Percentiles rank a stretch among this genome's conserved stretches.
Evolutionary conservation across 2,113 vertebrate genomes (phyloP).

Genomic region (Myiopsitta monachus): DNA sequence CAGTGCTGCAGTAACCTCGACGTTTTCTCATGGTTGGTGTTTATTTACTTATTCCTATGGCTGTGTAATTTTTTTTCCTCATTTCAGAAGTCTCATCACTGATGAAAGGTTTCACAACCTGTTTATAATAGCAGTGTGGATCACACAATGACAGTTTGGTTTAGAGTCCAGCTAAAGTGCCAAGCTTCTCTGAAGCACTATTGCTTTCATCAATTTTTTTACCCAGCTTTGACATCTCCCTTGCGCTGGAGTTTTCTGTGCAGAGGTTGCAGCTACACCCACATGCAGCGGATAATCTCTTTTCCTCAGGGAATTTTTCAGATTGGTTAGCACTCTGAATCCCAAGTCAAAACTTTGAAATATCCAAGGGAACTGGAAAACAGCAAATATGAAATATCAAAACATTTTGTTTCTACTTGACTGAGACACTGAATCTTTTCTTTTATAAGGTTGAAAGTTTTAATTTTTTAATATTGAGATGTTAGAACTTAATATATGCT

Average conservation of each 20-base stretch:
- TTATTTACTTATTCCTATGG: not conserved
- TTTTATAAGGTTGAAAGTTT: not conserved
- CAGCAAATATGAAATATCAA: not conserved
- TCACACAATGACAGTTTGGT: not conserved
- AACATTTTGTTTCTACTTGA: not conserved
- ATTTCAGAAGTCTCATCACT: not conserved
- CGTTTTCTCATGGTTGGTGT: not conserved
- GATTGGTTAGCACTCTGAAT: not conserved
- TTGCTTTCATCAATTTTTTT: not conserved
- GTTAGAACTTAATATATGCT: not conserved
- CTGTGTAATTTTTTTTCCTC: not conserved
- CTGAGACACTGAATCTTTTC: not conserved
- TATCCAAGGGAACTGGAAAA: not conserved
- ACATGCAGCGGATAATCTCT: not conserved
- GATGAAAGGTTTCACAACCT: not conserved
- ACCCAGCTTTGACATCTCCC: not conserved
- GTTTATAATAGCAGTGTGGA: not conserved
- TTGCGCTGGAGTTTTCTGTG: not conserved
- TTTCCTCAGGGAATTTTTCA: not conserved
- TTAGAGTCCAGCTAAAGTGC: not conserved
- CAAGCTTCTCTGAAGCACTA: not conserved
- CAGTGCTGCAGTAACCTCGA: not conserved
- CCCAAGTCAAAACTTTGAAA: not conserved
- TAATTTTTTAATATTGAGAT: not conserved
- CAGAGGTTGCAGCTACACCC: not conserved